These are phyloP conservation scores for Meiosimyza platycephala DNA, from an alignment of 2,888 invertebrate genomes.

Conservation along the genomic window DNA sequence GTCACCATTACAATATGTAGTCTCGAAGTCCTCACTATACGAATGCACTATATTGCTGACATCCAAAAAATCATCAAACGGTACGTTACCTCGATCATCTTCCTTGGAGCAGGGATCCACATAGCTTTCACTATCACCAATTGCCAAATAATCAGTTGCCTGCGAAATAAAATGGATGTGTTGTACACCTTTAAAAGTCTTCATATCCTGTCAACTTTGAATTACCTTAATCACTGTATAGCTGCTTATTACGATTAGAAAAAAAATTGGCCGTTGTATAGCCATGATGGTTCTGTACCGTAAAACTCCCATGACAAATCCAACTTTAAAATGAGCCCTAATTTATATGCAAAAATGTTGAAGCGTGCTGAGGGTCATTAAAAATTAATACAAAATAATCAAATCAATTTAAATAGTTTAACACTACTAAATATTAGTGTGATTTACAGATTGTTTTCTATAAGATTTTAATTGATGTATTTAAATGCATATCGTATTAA, in stretches of 20 bases:
- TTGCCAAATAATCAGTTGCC: conserved; percentile 36
- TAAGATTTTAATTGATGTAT: no score
- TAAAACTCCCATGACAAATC: background rate
- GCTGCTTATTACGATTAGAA: background rate
- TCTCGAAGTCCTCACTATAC: conserved; percentile 43
- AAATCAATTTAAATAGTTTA: no score
- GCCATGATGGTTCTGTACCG: background rate
- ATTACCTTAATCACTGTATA: background rate
- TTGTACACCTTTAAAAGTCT: background rate
- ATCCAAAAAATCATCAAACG: conserved; percentile 29
- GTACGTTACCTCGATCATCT: conserved; percentile 33
- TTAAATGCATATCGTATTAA: no score
- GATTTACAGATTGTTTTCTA: no score
- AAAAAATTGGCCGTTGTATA: background rate
- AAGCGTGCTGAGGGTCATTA: background rate
- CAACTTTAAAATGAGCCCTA: background rate
- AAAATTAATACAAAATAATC: no score
- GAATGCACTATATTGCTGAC: conserved; percentile 27
- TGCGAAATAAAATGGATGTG: background rate
- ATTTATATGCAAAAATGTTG: conserved; percentile 5
- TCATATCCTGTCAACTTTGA: background rate
- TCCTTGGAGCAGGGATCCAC: conserved; percentile 31
- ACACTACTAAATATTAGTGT: no score
- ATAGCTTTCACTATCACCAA: conserved; percentile 36
- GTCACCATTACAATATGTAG: conserved; percentile 39